Percentiles rank a stretch among this genome's conserved stretches.
These are phyloP conservation scores for Tarsius wallacei DNA, from an alignment of 2,797 vertebrate genomes.

Conservation along the genomic window DNA sequence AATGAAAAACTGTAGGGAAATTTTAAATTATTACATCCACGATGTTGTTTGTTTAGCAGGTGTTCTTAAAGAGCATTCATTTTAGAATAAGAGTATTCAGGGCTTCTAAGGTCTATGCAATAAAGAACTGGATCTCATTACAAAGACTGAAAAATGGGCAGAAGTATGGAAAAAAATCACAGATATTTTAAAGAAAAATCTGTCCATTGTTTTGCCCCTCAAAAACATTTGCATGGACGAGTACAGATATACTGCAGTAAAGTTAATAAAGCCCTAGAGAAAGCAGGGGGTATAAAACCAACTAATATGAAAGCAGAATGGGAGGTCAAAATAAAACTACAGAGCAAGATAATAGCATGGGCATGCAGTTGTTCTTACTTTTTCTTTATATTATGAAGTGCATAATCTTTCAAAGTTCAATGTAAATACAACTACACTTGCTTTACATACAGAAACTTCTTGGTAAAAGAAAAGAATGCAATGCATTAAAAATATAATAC, in stretches of 20 bases:
- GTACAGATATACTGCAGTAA: neutral
- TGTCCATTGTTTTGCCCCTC: neutral
- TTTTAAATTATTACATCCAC: neutral
- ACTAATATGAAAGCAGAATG: neutral
- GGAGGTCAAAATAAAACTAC: neutral
- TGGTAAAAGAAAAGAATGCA: neutral
- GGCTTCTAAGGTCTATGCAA: neutral
- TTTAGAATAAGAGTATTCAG: conserved; percentile 11
- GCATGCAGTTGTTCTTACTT: neutral
- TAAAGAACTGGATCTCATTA: neutral
- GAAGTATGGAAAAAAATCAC: neutral
- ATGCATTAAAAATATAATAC: neutral
- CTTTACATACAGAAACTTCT: neutral
- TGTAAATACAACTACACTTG: neutral
- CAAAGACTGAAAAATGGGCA: conserved; percentile 36
- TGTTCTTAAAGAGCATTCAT: conserved; percentile 33
- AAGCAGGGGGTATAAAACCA: neutral
- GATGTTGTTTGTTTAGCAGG: neutral
- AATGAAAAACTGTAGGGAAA: neutral
- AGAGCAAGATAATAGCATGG: neutral
- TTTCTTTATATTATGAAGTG: neutral
- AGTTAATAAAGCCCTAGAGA: neutral
- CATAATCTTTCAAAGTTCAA: neutral
- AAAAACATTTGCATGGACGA: conserved; percentile 16
- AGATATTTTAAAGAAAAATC: conserved; percentile 28